Evolutionary conservation across 2,797 vertebrate genomes (phyloP).

Genomic region (Ctenochaetus hawaiiensis): DNA sequence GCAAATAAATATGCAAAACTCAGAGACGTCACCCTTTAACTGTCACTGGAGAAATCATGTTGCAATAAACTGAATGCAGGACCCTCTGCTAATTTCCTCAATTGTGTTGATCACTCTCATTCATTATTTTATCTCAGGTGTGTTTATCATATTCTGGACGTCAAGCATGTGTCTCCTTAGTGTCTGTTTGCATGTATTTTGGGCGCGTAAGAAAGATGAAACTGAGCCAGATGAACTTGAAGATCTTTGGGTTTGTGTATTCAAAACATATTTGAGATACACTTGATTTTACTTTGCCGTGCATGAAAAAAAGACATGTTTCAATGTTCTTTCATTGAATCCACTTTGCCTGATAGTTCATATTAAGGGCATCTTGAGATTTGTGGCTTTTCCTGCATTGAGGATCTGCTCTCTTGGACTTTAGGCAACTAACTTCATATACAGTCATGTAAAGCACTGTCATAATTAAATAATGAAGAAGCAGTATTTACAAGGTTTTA

Average conservation of each 20-base stretch:
- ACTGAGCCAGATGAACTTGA: conserved; percentile 41
- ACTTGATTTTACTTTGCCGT: conserved; percentile 3
- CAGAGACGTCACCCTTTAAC: conserved; percentile 33
- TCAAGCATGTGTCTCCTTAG: not conserved
- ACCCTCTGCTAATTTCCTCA: conserved; percentile 39
- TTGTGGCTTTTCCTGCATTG: conserved; percentile 1
- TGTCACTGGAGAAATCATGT: conserved; percentile 54
- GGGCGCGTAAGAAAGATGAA: conserved; percentile 19
- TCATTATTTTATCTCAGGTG: not conserved
- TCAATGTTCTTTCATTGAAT: not conserved
- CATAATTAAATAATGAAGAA: not conserved
- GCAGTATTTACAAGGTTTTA: not conserved
- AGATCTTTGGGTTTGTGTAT: conserved; percentile 18
- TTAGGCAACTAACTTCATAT: conserved; percentile 13
- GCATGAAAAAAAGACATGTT: not conserved
- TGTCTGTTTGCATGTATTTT: conserved; percentile 42
- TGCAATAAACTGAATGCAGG: conserved; percentile 72
- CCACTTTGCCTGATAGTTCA: conserved; percentile 32
- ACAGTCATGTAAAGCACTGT: not conserved
- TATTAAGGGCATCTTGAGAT: conserved; percentile 16
- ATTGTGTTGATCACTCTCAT: conserved; percentile 28
- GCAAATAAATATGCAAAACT: conserved; percentile 57
- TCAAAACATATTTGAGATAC: conserved; percentile 7
- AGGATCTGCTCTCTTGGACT: conserved; percentile 10
- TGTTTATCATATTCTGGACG: not conserved